A percentile compares a stretch with the other conserved stretches of the same genome.
phyloP scores from a whole-genome alignment of 2,113 vertebrate genomes.

The Rynchops niger region DNA sequence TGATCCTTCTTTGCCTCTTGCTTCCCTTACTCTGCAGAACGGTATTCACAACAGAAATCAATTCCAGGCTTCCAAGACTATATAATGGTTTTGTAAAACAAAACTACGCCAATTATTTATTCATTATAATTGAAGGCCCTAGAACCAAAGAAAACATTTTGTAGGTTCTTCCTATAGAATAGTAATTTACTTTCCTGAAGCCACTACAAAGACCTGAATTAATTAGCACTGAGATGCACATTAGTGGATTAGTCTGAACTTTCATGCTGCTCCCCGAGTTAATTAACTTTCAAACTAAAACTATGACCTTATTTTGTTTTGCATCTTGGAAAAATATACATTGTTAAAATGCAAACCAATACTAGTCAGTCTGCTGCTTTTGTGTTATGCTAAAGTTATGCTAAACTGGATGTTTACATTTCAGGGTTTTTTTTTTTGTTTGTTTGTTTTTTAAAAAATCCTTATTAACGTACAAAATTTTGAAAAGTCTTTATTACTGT shows the following conservation, averaged over 20 bases:
- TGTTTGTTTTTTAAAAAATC: background rate
- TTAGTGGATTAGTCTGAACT: slow-evolving; percentile 49
- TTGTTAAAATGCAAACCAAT: background rate
- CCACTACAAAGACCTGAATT: slow-evolving; percentile 44
- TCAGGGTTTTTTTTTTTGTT: background rate
- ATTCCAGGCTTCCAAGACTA: background rate
- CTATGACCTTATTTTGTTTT: background rate
- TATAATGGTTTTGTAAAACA: slow-evolving; percentile 10
- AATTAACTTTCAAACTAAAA: slow-evolving; percentile 47
- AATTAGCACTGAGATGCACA: slow-evolving; percentile 45
- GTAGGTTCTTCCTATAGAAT: background rate
- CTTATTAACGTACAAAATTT: background rate
- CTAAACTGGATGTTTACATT: background rate
- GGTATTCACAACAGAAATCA: background rate
- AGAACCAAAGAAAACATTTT: background rate
- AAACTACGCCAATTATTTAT: slow-evolving; percentile 22
- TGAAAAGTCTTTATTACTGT: background rate
- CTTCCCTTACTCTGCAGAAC: background rate
- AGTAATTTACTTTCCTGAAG: slow-evolving; percentile 53
- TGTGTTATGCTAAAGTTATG: background rate
- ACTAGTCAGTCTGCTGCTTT: background rate
- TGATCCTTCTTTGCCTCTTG: background rate
- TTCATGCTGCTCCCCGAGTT: slow-evolving; percentile 11
- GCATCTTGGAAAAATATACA: background rate
- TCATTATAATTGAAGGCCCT: background rate